A percentile compares a stretch with the other conserved stretches of the same genome.
phyloP scores from a whole-genome alignment of 92 coral and sea anemone species.

The Zoanthus solanderi region DNA sequence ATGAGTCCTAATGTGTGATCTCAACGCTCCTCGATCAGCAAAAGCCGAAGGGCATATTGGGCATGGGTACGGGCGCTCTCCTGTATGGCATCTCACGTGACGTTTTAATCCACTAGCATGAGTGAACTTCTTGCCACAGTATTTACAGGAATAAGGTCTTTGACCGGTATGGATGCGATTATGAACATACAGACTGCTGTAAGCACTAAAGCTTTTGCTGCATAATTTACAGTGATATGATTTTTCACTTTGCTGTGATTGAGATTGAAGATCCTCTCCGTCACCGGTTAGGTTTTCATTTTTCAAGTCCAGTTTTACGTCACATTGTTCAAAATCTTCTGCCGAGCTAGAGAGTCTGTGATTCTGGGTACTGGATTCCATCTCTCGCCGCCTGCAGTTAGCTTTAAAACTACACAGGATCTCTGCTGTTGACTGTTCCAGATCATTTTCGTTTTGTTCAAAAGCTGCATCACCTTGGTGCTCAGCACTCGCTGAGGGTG shows the following conservation, averaged over 20 bases:
- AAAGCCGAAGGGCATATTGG: conserved; percentile 74
- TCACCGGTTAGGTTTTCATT: conserved; percentile 5
- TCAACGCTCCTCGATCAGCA: conserved; percentile 77
- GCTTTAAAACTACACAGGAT: conserved; percentile 84
- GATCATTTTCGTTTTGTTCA: conserved; percentile 42
- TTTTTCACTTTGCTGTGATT: conserved; percentile 52
- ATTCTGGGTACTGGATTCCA: neutral
- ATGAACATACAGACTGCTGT: conserved; percentile 77
- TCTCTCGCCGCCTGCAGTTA: conserved; percentile 42
- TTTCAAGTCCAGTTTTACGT: neutral
- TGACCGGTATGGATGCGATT: conserved; percentile 77
- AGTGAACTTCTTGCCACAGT: conserved; percentile 72
- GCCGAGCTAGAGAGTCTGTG: conserved; percentile 5
- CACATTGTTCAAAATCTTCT: neutral
- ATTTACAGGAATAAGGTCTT: conserved; percentile 71
- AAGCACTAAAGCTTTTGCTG: conserved; percentile 67
- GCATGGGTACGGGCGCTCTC: conserved; percentile 75
- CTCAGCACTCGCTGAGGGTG: conserved; percentile 17
- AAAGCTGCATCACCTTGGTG: neutral
- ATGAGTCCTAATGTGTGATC: conserved; percentile 74
- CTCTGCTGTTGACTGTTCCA: conserved; percentile 81
- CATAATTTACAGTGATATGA: conserved; percentile 69
- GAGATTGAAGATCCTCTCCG: conserved; percentile 30
- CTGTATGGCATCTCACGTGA: conserved; percentile 79
- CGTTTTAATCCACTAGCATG: conserved; percentile 79